A percentile compares a stretch with the other conserved stretches of the same genome.
These are phyloP conservation scores for Tinea semifulvella DNA, from an alignment of 2,888 invertebrate genomes.

Conservation along the genomic window DNA sequence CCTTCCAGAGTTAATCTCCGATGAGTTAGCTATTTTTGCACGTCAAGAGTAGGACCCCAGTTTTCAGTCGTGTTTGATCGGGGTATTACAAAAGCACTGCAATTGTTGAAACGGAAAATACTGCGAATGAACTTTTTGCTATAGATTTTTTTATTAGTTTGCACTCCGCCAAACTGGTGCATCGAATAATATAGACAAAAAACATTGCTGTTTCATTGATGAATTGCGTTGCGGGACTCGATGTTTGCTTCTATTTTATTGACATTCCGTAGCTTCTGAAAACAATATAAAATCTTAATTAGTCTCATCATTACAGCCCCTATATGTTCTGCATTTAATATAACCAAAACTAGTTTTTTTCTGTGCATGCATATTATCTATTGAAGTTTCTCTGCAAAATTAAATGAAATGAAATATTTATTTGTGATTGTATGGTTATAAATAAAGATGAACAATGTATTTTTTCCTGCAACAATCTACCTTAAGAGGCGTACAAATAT, in stretches of 20 bases:
- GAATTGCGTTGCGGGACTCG: slow-evolving; percentile 2
- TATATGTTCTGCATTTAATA: no score
- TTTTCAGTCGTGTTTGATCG: slow-evolving; percentile 1
- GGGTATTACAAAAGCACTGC: slow-evolving; percentile 12
- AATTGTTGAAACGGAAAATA: slow-evolving; percentile 7
- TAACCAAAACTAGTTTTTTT: no score
- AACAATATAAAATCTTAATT: neutral
- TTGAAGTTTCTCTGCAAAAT: neutral
- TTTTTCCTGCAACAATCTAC: no score
- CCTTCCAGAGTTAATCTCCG: no score
- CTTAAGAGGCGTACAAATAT: no score
- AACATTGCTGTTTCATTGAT: neutral
- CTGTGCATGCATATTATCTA: no score
- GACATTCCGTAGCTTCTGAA: neutral
- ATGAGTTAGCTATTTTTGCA: neutral
- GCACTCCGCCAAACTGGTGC: slow-evolving; percentile 1
- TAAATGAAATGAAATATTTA: neutral
- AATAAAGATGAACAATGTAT: no score
- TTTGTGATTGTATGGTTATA: no score
- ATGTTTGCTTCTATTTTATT: neutral
- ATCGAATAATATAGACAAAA: neutral
- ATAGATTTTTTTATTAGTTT: slow-evolving; percentile 9
- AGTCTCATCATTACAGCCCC: no score
- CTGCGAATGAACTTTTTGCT: neutral
- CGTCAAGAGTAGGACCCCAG: neutral